Evolutionary conservation across 2,888 invertebrate genomes (phyloP), one percentile per base, ranked within the genome.

Genomic region (Rhagophthalmus giganteus): DNA sequence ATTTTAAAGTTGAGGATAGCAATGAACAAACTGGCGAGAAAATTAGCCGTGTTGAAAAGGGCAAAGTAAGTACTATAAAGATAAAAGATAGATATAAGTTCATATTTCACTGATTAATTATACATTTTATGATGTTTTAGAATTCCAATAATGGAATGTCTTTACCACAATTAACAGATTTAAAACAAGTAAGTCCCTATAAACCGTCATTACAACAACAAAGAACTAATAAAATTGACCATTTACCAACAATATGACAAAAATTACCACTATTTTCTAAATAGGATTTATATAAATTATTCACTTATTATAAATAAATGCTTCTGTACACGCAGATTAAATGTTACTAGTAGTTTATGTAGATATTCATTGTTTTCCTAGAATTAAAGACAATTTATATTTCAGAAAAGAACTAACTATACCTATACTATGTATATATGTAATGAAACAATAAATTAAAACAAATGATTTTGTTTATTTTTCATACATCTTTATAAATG

Each of bases 201-300:
- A 82, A 81, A 68, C 68, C 50, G 6, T 45, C 51, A 7, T n/a
- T 51, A 9, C 55, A 57, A 42, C 55, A 59, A 7, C 48, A 59
- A 25, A 56, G 56, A 27, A 40, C 59, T 67, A 74, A 65, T 64
- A 78, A 81, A 58, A 80, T 86, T 45, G 83, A 84, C 57, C 87
- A 86, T 73, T 76, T 88, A 58, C 89, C 89, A 52, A 87, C 86
- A 64, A 89, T 89, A 72, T 88, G 87, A 84, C 80, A 73, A 63
- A 75, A 69, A 62, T 67, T 73, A 27, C 47, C 53, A n/a, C 7
- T 54, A 7, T 11, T 41, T 14, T 38, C 48, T n/a, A 54, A 48
- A 48, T 54, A 54, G 44, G 44, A 42, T 11, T 47, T 47, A 38
- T 47, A 31, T 51, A 44, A 51, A 51, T 51, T 51, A 34, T 51